phyloP scores from a whole-genome alignment of 1,140 invertebrate genomes.

The Eubasilissa regina region DNA sequence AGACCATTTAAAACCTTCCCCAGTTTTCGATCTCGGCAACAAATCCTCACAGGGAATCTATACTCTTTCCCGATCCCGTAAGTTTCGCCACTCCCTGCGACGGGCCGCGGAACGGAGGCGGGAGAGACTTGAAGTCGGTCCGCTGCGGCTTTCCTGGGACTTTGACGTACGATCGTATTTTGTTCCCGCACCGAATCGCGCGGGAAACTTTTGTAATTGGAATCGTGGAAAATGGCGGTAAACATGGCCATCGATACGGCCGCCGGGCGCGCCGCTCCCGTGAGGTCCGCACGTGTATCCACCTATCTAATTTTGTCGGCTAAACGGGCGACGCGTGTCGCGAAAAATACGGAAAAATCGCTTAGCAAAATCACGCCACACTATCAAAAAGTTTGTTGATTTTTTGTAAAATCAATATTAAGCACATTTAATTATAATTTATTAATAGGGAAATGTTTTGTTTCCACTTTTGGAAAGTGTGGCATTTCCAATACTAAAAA shows the following conservation, averaged over 20 bases:
- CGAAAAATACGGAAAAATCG: no score
- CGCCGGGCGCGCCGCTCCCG: neutral
- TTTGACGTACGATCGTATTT: slow-evolving; percentile 53
- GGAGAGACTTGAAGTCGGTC: slow-evolving; percentile 23
- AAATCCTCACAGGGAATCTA: slow-evolving; percentile 38
- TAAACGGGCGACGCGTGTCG: no score
- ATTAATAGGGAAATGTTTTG: no score
- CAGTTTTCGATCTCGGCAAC: slow-evolving; percentile 44
- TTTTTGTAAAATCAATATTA: no score
- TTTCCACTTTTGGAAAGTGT: no score
- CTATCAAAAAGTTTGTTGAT: no score
- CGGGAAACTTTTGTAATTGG: slow-evolving; percentile 55
- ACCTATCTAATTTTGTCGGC: no score
- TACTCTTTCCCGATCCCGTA: slow-evolving; percentile 7
- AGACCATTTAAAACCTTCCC: slow-evolving; percentile 39
- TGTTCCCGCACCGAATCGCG: slow-evolving; percentile 43
- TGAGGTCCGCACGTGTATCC: neutral
- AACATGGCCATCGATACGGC: slow-evolving; percentile 39
- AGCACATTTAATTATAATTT: no score
- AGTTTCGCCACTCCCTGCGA: slow-evolving; percentile 18
- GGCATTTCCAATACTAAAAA: no score
- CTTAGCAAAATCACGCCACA: no score
- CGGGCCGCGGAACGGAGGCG: neutral
- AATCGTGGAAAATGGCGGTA: slow-evolving; percentile 53
- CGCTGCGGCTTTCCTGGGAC: slow-evolving; percentile 46